phyloP scores from a whole-genome alignment of 2,113 vertebrate genomes.

The Halichoeres trimaculatus region DNA sequence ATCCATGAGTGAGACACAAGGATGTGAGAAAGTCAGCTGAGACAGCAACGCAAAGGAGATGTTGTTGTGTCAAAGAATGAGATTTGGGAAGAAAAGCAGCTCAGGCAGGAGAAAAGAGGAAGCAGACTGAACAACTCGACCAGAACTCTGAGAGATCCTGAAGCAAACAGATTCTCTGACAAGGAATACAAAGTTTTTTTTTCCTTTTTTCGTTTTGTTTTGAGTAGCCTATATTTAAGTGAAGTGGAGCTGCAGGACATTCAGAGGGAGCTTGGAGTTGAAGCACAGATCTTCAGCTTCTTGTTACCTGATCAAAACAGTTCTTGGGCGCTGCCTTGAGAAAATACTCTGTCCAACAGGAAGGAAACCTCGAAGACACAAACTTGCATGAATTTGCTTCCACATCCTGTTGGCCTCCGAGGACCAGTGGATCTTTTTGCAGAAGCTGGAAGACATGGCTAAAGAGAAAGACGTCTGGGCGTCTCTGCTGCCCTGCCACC shows the following conservation, averaged over 20 bases:
- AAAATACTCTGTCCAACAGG: not conserved
- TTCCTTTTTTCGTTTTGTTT: too few relatives aligned
- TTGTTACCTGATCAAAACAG: not conserved
- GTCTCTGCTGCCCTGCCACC: constrained; percentile 14
- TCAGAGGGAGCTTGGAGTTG: not conserved
- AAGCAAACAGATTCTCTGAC: not conserved
- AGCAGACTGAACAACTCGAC: not conserved
- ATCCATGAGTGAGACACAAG: not conserved
- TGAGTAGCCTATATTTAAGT: too few relatives aligned
- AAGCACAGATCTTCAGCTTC: not conserved
- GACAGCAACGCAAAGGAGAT: not conserved
- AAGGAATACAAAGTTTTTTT: not conserved
- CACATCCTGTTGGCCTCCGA: not conserved
- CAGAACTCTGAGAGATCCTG: not conserved
- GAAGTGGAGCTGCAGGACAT: too few relatives aligned
- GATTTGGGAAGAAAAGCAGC: not conserved
- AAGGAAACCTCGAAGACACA: not conserved
- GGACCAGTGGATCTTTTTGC: not conserved
- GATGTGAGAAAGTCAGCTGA: not conserved
- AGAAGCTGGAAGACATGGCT: constrained; percentile 1
- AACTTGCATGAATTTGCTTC: not conserved
- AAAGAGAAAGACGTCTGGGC: constrained; percentile 5
- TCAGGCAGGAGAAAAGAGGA: not conserved
- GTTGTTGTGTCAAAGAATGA: not conserved
- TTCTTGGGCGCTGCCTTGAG: not conserved